A percentile compares a stretch with the other conserved stretches of the same genome.
Evolutionary conservation across 2,113 vertebrate species (phyloP).

Genomic region (Myotis yumanensis): DNA sequence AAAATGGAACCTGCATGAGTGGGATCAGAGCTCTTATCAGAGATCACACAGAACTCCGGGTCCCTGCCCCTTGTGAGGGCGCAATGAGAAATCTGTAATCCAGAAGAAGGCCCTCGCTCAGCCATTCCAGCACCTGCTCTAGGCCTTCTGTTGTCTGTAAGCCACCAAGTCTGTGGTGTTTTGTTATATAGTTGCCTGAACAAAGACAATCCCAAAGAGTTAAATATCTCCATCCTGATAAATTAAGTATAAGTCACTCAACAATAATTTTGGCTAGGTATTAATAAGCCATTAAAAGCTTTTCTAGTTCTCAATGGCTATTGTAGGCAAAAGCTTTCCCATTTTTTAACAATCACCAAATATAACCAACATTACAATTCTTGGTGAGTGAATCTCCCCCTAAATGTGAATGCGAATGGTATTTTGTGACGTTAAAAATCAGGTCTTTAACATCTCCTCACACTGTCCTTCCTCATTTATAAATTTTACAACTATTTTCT

Average conservation of each 20-base stretch:
- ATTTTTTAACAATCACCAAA: not conserved
- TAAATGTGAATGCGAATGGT: not conserved
- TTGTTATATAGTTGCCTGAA: no score
- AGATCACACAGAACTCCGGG: accelerated
- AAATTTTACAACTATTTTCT: not conserved
- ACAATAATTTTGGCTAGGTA: not conserved
- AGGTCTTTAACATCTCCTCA: not conserved
- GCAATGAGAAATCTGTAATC: accelerated
- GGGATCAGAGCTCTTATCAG: not conserved
- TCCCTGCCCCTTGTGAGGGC: accelerated
- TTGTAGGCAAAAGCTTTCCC: no score
- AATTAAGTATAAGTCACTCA: not conserved
- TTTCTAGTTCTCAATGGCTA: not conserved
- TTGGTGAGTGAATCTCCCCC: not conserved
- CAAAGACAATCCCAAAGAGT: not conserved
- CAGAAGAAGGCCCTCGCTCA: accelerated
- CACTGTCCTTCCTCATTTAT: not conserved
- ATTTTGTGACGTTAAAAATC: not conserved
- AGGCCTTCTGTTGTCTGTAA: not conserved
- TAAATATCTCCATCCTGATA: not conserved
- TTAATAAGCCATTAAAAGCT: not conserved
- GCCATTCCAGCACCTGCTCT: accelerated
- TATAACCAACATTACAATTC: not conserved
- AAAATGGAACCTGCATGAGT: not conserved
- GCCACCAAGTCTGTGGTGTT: no score